A percentile compares a stretch with the other conserved stretches of the same genome.
Conservation (phyloP, 2,113 vertebrate genomes). For the Casuarius casuarius region DNA sequence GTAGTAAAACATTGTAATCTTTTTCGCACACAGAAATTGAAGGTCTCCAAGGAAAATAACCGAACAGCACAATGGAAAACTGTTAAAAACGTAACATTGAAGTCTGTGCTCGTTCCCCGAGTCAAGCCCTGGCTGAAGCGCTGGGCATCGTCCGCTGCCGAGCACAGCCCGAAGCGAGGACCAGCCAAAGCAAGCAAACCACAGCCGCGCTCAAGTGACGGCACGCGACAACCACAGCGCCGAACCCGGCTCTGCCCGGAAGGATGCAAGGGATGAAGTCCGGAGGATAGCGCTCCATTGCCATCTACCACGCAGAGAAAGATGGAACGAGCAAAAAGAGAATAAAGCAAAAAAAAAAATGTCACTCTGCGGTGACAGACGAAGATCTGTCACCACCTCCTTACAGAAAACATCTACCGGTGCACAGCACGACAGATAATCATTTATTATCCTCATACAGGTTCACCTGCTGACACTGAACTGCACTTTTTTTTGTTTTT, state of each 20-base stretch:
- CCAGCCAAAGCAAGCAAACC: neutral
- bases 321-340: neutral
- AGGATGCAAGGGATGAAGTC: neutral
- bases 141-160: rapidly evolving
- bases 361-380: neutral
- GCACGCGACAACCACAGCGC: rapidly evolving
- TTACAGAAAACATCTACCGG: neutral
- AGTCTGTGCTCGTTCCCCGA: rapidly evolving
- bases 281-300: rapidly evolving
- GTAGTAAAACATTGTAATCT: neutral
- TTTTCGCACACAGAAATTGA: neutral
- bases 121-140: neutral
- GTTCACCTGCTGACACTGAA: neutral
- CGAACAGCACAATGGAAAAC: neutral
- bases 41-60: neutral
- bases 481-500: neutral
- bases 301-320: neutral
- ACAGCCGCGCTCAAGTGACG: rapidly evolving
- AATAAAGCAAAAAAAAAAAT: neutral
- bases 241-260: neutral
- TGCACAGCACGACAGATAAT: rapidly evolving
- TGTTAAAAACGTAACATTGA: neutral
- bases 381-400: neutral
- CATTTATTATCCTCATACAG: neutral
- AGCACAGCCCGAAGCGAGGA: rapidly evolving